Evolutionary conservation across 2,888 invertebrate species (phyloP).

Genomic region (Ferrisia virgata): DNA sequence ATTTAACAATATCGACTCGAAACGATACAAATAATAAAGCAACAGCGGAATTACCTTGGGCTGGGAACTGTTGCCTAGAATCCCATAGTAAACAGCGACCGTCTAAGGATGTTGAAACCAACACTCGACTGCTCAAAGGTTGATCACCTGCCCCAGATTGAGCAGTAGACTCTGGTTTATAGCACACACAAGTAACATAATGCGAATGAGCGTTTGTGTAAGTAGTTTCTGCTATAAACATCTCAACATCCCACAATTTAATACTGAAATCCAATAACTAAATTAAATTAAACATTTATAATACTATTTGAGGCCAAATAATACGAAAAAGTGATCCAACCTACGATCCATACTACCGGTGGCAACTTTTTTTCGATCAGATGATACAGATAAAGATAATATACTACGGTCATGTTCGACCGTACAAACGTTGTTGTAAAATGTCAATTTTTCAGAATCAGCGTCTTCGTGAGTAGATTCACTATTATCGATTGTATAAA

Average conservation of each 20-base stretch:
- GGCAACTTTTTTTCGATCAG: not conserved
- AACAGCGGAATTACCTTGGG: slow-evolving; percentile 20
- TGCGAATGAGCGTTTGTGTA: not conserved
- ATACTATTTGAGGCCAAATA: not conserved
- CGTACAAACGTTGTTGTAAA: slow-evolving; percentile 7
- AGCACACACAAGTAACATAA: not conserved
- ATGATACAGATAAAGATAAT: slow-evolving; percentile 5
- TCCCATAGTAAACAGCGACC: slow-evolving; percentile 36
- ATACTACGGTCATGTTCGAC: slow-evolving; percentile 29
- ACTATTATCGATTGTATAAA: not conserved
- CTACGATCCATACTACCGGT: slow-evolving; percentile 35
- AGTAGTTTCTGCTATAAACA: slow-evolving; percentile 9
- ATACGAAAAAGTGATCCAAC: not conserved
- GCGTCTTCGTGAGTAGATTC: not conserved
- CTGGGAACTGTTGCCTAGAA: slow-evolving; percentile 21
- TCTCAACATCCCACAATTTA: slow-evolving; percentile 29
- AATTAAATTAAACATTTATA: not conserved
- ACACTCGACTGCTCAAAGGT: not conserved
- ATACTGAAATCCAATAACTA: not conserved
- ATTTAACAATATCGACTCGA: not conserved
- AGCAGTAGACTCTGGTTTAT: not conserved
- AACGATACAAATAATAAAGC: not conserved
- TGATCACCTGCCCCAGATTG: not conserved
- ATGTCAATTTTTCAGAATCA: not conserved
- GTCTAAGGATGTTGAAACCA: slow-evolving; percentile 33